Base-by-base conservation (phyloP, 2,113 vertebrate genomes). In the Grammomys dolichurus region DNA sequence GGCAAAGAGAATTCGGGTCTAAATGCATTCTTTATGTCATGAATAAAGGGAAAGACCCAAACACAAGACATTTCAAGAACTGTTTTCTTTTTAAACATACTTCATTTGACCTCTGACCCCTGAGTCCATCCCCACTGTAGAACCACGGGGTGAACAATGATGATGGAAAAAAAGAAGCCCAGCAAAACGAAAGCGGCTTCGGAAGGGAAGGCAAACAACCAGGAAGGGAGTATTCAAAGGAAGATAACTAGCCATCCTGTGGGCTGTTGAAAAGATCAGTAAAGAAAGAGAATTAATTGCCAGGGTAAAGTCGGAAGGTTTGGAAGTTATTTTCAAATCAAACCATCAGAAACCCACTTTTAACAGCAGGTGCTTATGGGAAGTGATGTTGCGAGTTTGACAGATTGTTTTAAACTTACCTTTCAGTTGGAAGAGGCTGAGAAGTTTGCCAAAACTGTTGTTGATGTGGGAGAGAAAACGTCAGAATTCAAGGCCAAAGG, bases 401-500 rank as follows among this genome's bases (percentile, higher is more conserved):
- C 95, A 85, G 75, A 77, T 89, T 51, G 20, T 58, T 90, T 43
- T 94, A 76, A 63, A 95, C 60, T 84, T 95, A 81, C 96, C 98
- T 98, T 98, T 94, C 97, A 99, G 99, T 98, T 99, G 98, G 99
- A 99, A 97, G 99, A 99, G 96, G 99, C 99, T 2, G 99, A 99
- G 98, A 98, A 98, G 95, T 99, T 99, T 98, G 99, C 98, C 96
- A 99, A 99, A 98, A 98, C 99, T 93, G 99, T 99, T 95, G 99
- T 99, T 65, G 99, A 99, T 95, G 99, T 99, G 94, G 99, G 99
- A 85, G 99, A 99, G 95, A 99, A 99, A 98, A 99, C 99, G 0
- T 99, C 99, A 1, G 99, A 99, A 97, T 99, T 99, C 98, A 98
- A 99, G 98, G 99, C 99, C 97, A 99, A 99, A 98, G 99, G 99